Percentiles rank a stretch among this genome's conserved stretches.
phyloP scores from a whole-genome alignment of 2,888 invertebrate species.

The Polymixis flavicincta region DNA sequence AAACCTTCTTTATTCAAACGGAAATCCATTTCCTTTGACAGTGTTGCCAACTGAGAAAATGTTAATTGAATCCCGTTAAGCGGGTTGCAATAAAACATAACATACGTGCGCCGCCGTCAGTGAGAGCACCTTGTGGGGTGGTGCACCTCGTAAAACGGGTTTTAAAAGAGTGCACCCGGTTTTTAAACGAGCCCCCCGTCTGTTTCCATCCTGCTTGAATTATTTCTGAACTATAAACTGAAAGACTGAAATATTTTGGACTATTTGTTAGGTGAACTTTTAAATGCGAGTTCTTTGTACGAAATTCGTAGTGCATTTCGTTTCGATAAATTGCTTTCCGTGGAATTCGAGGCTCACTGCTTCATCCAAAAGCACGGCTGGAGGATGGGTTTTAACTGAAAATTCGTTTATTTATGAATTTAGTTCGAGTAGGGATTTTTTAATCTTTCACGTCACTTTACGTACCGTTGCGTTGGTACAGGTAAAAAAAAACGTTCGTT shows the following conservation, averaged over 20 bases:
- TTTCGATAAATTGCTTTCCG: constrained; percentile 38
- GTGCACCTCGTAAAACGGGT: constrained; percentile 69
- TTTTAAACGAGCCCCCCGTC: constrained; percentile 62
- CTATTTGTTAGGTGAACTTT: constrained; percentile 46
- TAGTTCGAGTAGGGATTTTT: background rate
- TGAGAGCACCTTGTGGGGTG: constrained; percentile 36
- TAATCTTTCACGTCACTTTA: background rate
- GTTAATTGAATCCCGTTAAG: constrained; percentile 61
- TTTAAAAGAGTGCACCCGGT: constrained; percentile 66
- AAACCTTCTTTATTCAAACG: constrained; percentile 33
- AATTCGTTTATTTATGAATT: constrained; percentile 25
- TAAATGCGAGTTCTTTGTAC: constrained; percentile 36
- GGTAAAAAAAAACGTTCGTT: background rate
- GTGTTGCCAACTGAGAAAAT: constrained; percentile 50
- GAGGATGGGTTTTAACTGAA: constrained; percentile 2
- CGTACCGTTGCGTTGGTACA: background rate
- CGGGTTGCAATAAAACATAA: constrained; percentile 59
- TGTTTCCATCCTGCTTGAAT: constrained; percentile 61
- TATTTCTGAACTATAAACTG: constrained; percentile 60
- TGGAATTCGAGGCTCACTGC: constrained; percentile 17
- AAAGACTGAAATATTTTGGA: constrained; percentile 45
- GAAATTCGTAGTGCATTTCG: constrained; percentile 33
- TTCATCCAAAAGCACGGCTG: constrained; percentile 12
- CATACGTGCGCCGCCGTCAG: constrained; percentile 18
- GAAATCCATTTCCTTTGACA: constrained; percentile 45